These are phyloP conservation scores for Octodonta nipae DNA, from an alignment of 2,888 invertebrate species.

Conservation along the genomic window DNA sequence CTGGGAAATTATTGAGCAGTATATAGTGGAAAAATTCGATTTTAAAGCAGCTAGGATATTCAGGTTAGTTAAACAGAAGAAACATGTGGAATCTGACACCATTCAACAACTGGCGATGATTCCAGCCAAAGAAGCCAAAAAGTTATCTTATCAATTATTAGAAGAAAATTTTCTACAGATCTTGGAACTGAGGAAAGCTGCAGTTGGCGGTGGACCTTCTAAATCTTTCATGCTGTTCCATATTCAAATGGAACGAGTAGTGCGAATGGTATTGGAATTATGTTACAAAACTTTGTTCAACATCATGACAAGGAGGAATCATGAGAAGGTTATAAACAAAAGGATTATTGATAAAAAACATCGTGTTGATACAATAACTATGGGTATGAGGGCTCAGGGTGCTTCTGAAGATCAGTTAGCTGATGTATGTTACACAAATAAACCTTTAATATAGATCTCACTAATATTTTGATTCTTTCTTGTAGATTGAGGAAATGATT, in stretches of 20 bases:
- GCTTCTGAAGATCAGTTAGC: constrained; percentile 66
- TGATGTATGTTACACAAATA: constrained; percentile 48
- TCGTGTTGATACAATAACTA: constrained; percentile 67
- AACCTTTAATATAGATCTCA: too few species aligned
- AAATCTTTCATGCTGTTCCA: constrained; percentile 70
- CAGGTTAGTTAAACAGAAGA: constrained; percentile 65
- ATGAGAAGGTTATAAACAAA: constrained; percentile 54
- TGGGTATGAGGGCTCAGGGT: constrained; percentile 63
- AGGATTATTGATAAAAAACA: constrained; percentile 77
- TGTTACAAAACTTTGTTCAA: constrained; percentile 61
- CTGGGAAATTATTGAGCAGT: constrained; percentile 62
- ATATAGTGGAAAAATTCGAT: constrained; percentile 75
- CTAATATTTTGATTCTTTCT: constrained; percentile 14
- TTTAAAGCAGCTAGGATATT: constrained; percentile 77
- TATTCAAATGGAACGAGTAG: constrained; percentile 56
- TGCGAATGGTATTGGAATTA: constrained; percentile 53
- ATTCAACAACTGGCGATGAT: constrained; percentile 88
- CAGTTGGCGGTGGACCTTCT: constrained; percentile 47
- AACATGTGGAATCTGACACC: constrained; percentile 80
- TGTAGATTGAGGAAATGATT: constrained; percentile 69
- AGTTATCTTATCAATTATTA: constrained; percentile 69
- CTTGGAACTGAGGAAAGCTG: constrained; percentile 46
- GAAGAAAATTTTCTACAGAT: constrained; percentile 61
- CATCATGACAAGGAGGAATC: constrained; percentile 49
- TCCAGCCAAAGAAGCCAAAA: constrained; percentile 84